Evolutionary conservation across 1,140 invertebrate species (phyloP), one percentile per base, ranked within the genome.

Genomic region (Drosophila lacteicornis): DNA sequence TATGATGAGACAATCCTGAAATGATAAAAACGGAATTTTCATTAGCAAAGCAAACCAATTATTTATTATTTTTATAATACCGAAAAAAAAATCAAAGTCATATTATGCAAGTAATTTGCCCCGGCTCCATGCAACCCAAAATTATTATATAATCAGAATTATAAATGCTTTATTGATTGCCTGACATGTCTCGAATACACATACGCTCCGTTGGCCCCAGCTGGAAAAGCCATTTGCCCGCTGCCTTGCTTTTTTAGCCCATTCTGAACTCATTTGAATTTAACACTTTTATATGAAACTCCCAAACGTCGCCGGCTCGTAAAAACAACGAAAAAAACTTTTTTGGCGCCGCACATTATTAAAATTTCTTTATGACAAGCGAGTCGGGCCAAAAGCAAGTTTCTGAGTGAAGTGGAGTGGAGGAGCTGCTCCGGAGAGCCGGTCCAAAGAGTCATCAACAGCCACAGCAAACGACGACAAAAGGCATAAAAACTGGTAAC

Each of bases 301-400:
- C 67, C 46, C 47, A 55, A 77, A 42, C 57, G 76, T 80, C 81
- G 82, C 78, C 82, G 83, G 70, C 22, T 87, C 83, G 77, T 87
- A 87, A 87, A 85, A 84, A 49, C 49, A 76, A 75, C 71, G 38
- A 53, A 79, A 76, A 68, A 88, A 90, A 90, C 70, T 69, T 90
- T 87, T 91, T 91, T 88, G 83, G 87, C 87, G 87, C 87, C 87
- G 78, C 87, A 84, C 87, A 91, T 91, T 91, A 91, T 91, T 91
- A 91, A 91, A 88, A 88, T 91, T 79, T 84, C 81, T 91, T 90
- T 90, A 90, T 90, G 85, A 90, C 85, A 91, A 81, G 69, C 85
- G 81, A 85, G 80, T 55, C 61, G 47, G 63, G 61, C 62, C 67
- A 53, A 70, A 68, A 70, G 67, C 67, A 70, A 70, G 67, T 68